Evolutionary conservation across 1,140 invertebrate genomes (phyloP).

Genomic region (Zaprionus vittiger): DNA sequence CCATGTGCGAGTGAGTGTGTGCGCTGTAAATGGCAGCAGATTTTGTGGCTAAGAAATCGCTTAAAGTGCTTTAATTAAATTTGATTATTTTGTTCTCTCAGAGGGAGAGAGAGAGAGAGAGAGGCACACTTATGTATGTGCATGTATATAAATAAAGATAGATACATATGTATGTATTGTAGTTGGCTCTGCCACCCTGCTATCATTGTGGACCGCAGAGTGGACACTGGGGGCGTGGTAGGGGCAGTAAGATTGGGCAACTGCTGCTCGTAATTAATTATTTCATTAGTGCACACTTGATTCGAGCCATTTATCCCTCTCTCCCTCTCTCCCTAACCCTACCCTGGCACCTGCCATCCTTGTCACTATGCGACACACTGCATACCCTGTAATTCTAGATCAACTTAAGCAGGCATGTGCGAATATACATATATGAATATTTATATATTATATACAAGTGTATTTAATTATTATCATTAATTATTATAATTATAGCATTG

Average conservation of each 20-base stretch:
- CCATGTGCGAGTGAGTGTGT: background rate
- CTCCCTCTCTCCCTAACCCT: background rate
- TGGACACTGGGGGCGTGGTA: background rate
- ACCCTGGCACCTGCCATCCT: background rate
- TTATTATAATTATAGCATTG: background rate
- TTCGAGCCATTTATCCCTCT: conserved; percentile 31
- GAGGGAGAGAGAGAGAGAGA: background rate
- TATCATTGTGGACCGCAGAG: conserved; percentile 4
- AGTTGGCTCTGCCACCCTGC: background rate
- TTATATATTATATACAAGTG: background rate
- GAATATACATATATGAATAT: background rate
- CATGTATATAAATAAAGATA: conserved; percentile 8
- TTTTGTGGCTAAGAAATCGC: conserved; percentile 52
- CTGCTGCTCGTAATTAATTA: conserved; percentile 69
- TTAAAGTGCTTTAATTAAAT: conserved; percentile 70
- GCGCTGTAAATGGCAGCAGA: conserved; percentile 14
- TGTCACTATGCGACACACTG: background rate
- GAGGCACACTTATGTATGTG: conserved; percentile 3
- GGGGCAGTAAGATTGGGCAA: conserved; percentile 35
- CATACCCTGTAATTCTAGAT: background rate
- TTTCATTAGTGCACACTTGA: conserved; percentile 74
- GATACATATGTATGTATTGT: background rate
- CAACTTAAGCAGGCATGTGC: background rate
- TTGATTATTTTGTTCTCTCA: conserved; percentile 48
- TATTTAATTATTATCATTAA: background rate